phyloP scores from a whole-genome alignment of 2,113 vertebrate genomes.

The Notarius lentiginosus region DNA sequence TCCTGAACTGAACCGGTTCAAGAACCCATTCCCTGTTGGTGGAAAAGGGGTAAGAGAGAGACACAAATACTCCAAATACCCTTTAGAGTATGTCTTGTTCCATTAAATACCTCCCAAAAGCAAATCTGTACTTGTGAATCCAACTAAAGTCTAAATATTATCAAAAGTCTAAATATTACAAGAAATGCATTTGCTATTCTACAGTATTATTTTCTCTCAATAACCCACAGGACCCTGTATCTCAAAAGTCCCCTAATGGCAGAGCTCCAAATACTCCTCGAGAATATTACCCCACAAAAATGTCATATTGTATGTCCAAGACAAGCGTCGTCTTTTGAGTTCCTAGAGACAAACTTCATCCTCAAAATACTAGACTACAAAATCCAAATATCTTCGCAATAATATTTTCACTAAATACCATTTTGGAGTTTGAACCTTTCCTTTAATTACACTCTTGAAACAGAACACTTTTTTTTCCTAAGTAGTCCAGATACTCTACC shows the following conservation, averaged over 20 bases:
- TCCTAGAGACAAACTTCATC: not conserved
- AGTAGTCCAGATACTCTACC: not conserved
- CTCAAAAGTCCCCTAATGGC: not conserved
- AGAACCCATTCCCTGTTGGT: too few species aligned
- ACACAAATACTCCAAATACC: not conserved
- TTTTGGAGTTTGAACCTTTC: not conserved
- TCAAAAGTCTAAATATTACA: not conserved
- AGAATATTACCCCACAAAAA: not conserved
- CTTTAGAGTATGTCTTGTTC: not conserved
- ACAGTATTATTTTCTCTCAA: not conserved
- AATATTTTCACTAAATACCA: not conserved
- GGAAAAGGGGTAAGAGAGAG: not conserved
- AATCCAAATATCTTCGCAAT: not conserved
- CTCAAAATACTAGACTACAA: not conserved
- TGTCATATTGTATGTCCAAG: too few species aligned
- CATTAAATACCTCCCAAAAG: not conserved
- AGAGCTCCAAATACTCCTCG: not conserved
- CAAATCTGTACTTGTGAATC: not conserved
- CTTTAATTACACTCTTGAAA: not conserved
- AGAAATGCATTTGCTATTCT: not conserved
- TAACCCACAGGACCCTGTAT: not conserved
- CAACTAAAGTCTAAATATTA: not conserved
- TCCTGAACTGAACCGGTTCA: too few species aligned
- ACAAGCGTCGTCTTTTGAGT: not conserved
- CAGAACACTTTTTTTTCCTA: not conserved